Conservation (phyloP, 2,888 invertebrate genomes). For the Tenthredo notha region DNA sequence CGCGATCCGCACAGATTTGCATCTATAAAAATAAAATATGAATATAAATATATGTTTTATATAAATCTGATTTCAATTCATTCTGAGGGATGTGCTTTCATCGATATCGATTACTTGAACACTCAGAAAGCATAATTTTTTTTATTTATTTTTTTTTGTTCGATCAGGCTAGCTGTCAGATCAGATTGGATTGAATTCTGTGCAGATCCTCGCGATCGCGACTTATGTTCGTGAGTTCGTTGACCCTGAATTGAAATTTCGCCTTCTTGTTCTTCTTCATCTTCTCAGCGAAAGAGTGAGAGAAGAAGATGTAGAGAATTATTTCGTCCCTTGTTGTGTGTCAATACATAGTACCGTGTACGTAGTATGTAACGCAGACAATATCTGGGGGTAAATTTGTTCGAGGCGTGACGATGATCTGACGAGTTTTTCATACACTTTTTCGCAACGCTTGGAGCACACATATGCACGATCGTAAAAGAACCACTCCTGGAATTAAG, state of each 20-base stretch:
- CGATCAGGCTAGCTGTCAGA: background rate
- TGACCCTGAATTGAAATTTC: background rate
- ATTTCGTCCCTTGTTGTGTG: slow-evolving; percentile 14
- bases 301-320: background rate
- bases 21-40: background rate
- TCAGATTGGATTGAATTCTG: background rate
- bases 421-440: slow-evolving; percentile 73
- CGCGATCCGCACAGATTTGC: background rate
- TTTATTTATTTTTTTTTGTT: background rate
- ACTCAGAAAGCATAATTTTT: background rate
- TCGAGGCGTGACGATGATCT: slow-evolving; percentile 44
- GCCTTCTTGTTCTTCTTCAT: background rate
- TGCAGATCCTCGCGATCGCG: background rate
- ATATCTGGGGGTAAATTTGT: background rate
- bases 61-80: too few species aligned
- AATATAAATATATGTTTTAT: background rate
- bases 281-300: background rate
- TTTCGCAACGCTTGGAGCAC: slow-evolving; percentile 24
- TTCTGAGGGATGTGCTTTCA: too few species aligned
- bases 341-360: background rate
- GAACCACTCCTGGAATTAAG: slow-evolving; percentile 56
- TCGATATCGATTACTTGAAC: too few species aligned
- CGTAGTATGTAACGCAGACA: background rate
- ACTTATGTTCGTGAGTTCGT: background rate
- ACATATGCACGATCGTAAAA: slow-evolving; percentile 22